Conservation (phyloP, 1,140 invertebrate species). For the Halesus radiatus region DNA sequence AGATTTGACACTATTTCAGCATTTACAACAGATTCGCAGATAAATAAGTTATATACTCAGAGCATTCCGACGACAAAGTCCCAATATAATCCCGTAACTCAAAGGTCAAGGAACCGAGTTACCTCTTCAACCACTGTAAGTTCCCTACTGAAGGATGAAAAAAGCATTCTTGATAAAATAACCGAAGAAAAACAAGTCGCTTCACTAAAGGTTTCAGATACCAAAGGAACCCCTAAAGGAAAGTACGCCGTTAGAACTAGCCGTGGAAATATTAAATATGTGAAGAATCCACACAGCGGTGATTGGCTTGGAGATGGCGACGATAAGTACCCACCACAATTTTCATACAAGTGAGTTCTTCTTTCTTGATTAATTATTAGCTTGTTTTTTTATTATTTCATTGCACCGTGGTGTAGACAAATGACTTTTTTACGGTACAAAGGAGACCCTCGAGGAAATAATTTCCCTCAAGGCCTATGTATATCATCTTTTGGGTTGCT, state of each 20-base stretch:
- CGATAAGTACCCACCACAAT: slow-evolving; percentile 43
- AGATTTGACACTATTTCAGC: slow-evolving; percentile 54
- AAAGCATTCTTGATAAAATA: background rate
- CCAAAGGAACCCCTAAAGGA: background rate
- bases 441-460: too few species aligned
- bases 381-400: too few species aligned
- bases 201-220: background rate
- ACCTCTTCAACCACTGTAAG: too few species aligned
- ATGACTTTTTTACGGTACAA: too few species aligned
- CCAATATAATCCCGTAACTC: background rate
- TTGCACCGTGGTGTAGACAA: too few species aligned
- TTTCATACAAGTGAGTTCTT: slow-evolving; percentile 50
- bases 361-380: too few species aligned
- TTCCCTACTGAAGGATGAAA: background rate
- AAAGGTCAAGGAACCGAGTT: too few species aligned
- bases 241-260: background rate
- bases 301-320: slow-evolving; percentile 32
- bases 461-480: too few species aligned
- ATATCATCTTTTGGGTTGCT: too few species aligned
- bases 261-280: slow-evolving; percentile 48
- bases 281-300: slow-evolving; percentile 24
- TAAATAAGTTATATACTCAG: slow-evolving; percentile 12
- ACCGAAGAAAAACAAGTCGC: background rate
- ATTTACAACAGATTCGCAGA: slow-evolving; percentile 40
- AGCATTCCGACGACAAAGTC: background rate